Percentiles rank a stretch among this genome's conserved stretches.
These are phyloP conservation scores for Neopelma chrysocephalum DNA, from an alignment of 2,797 vertebrate species.

Conservation along the genomic window DNA sequence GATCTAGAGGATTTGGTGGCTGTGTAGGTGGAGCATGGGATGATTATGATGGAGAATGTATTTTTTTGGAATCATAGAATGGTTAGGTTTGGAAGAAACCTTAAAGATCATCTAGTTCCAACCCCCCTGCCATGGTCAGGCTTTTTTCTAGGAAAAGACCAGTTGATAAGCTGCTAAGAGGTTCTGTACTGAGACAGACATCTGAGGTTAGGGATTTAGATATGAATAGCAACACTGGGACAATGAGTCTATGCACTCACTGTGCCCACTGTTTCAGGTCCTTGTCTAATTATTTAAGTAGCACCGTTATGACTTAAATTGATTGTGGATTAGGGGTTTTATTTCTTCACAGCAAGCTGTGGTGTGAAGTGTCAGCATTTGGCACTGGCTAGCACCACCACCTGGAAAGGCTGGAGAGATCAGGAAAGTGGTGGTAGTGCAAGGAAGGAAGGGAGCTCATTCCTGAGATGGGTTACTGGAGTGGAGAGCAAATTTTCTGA, in stretches of 20 bases:
- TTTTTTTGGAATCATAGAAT: neutral
- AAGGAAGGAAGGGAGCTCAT: neutral
- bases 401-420: neutral
- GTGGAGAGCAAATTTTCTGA: neutral
- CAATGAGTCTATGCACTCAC: neutral
- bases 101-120: neutral
- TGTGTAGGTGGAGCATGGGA: neutral
- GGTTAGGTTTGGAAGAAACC: neutral
- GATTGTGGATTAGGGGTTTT: fast-evolving
- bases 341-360: neutral
- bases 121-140: neutral
- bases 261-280: neutral
- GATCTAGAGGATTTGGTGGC: neutral
- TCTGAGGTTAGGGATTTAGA: neutral
- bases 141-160: neutral
- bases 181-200: neutral
- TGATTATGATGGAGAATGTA: neutral
- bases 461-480: neutral
- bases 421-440: neutral
- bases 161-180: neutral
- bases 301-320: neutral
- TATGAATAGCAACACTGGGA: neutral
- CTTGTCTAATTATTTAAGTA: neutral
- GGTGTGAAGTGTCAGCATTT: neutral
- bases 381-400: neutral